These are phyloP conservation scores for Busseola fusca DNA, from an alignment of 2,888 invertebrate species.

Conservation along the genomic window DNA sequence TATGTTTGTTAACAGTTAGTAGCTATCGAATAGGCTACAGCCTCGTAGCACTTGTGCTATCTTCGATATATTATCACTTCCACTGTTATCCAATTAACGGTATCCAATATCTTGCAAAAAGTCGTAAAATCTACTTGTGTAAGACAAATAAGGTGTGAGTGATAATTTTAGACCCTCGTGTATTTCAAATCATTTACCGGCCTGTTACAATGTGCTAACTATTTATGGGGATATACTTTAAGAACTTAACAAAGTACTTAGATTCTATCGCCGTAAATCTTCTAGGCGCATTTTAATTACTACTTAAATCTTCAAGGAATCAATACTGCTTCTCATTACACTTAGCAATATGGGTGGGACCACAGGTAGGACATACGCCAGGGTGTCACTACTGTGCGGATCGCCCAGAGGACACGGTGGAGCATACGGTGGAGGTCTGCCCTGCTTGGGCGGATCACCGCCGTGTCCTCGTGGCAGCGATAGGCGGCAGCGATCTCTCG, in stretches of 20 bases:
- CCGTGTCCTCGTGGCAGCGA: no score
- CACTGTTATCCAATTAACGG: slow-evolving; percentile 73
- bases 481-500: no score
- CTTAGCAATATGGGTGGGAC: slow-evolving; percentile 6
- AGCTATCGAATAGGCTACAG: slow-evolving; percentile 42
- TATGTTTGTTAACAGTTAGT: slow-evolving; percentile 62
- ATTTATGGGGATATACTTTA: background rate
- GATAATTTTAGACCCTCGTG: slow-evolving; percentile 55
- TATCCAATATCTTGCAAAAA: slow-evolving; percentile 68
- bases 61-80: slow-evolving; percentile 47
- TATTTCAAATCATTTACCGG: slow-evolving; percentile 66
- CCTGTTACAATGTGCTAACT: slow-evolving; percentile 34
- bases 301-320: slow-evolving; percentile 28
- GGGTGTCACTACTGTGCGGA: no score
- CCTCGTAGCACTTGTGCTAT: slow-evolving; percentile 35
- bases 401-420: no score
- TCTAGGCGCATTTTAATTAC: slow-evolving; percentile 29
- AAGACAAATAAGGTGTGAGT: slow-evolving; percentile 59
- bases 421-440: no score
- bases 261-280: slow-evolving; percentile 37
- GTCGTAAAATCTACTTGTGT: slow-evolving; percentile 65
- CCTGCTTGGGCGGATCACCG: no score
- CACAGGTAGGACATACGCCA: no score
- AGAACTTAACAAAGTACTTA: slow-evolving; percentile 17
- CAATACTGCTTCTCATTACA: slow-evolving; percentile 20